phyloP scores from a whole-genome alignment of 2,113 vertebrate species.

The Hemiprocne comata region DNA sequence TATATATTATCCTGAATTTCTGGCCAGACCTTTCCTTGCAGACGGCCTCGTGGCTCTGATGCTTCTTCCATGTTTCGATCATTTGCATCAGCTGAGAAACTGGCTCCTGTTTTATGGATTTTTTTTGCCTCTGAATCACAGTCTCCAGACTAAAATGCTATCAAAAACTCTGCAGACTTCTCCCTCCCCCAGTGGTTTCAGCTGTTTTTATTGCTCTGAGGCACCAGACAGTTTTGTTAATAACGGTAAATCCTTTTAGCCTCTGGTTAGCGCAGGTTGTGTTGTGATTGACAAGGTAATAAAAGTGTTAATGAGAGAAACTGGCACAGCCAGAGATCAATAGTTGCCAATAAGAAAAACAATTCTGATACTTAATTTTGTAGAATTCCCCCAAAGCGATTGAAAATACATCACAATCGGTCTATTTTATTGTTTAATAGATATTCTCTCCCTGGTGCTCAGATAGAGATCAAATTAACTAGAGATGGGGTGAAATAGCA shows the following conservation, averaged over 20 bases:
- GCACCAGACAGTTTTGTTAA: slow-evolving; percentile 77
- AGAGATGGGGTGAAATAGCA: neutral
- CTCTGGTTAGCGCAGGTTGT: slow-evolving; percentile 64
- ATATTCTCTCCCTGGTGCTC: slow-evolving; percentile 52
- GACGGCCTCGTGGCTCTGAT: neutral
- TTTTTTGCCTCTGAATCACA: slow-evolving; percentile 23
- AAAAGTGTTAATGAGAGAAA: slow-evolving; percentile 82
- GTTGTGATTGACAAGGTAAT: slow-evolving; percentile 82
- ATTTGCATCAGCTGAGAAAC: slow-evolving; percentile 4
- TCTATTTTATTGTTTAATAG: slow-evolving; percentile 68
- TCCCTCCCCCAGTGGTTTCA: slow-evolving; percentile 44
- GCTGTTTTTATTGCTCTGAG: slow-evolving; percentile 69
- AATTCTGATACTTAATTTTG: slow-evolving; percentile 78
- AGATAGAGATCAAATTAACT: slow-evolving; percentile 55
- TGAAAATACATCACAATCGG: slow-evolving; percentile 68
- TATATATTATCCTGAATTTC: neutral
- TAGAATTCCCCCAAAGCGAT: slow-evolving; percentile 67
- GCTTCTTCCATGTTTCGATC: neutral
- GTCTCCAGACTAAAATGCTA: slow-evolving; percentile 51
- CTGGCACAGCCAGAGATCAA: slow-evolving; percentile 74
- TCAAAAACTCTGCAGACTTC: slow-evolving; percentile 65
- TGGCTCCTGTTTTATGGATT: slow-evolving; percentile 16
- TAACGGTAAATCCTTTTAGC: slow-evolving; percentile 79
- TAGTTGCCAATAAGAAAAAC: slow-evolving; percentile 80
- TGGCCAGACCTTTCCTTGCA: neutral